A percentile compares a stretch with the other conserved stretches of the same genome.
phyloP scores from a whole-genome alignment of 2,888 invertebrate genomes.

The Seira sanloemensis region DNA sequence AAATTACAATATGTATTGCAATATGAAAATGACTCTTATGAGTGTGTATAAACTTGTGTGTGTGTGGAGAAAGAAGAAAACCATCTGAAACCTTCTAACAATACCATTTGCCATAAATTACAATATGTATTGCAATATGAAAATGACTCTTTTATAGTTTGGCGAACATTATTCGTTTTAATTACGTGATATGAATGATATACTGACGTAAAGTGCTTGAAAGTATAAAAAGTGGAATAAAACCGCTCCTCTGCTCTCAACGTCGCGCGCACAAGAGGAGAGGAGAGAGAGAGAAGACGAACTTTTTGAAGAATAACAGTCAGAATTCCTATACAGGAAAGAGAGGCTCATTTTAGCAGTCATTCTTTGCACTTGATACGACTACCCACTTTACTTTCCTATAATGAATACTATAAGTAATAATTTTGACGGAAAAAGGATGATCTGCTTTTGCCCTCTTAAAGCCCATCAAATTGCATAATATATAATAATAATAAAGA shows the following conservation, averaged over 20 bases:
- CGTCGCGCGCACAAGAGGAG: constrained; percentile 29
- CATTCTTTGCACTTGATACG: constrained; percentile 55
- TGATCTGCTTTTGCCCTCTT: constrained; percentile 64
- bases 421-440: constrained; percentile 51
- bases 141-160: constrained; percentile 66
- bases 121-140: constrained; percentile 66
- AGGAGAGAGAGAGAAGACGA: constrained; percentile 25
- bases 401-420: constrained; percentile 42
- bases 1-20: constrained; percentile 66
- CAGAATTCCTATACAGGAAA: not conserved
- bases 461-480: constrained; percentile 66
- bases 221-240: constrained; percentile 36
- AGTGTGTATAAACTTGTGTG: no score
- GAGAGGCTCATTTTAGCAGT: constrained; percentile 46
- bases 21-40: constrained; percentile 66
- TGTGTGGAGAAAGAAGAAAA: not conserved
- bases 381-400: not conserved
- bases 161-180: constrained; percentile 66
- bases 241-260: constrained; percentile 24
- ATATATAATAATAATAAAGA: constrained; percentile 66
- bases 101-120: constrained; percentile 66
- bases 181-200: constrained; percentile 66
- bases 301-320: not conserved
- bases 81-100: constrained; percentile 50
- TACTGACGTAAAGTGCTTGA: constrained; percentile 64